These are phyloP conservation scores for Conus betulinus DNA, from an alignment of 1,140 invertebrate genomes.

Conservation along the genomic window DNA sequence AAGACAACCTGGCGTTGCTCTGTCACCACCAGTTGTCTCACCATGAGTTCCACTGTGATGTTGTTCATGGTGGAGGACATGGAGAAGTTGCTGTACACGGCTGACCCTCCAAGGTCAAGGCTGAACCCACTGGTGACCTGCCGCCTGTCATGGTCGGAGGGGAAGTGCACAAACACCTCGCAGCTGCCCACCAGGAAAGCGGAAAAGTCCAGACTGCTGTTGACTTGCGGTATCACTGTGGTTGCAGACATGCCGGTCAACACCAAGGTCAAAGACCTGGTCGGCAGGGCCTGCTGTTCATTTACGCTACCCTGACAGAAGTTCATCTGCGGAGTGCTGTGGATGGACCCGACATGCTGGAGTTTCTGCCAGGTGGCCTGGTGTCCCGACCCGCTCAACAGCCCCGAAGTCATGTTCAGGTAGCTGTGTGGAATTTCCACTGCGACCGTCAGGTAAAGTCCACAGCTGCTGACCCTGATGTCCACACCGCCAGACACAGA, in stretches of 20 bases:
- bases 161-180: slow-evolving; percentile 50
- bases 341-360: slow-evolving; percentile 32
- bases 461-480: slow-evolving; percentile 39
- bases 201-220: slow-evolving; percentile 18
- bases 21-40: slow-evolving; percentile 38
- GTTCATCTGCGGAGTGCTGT: slow-evolving; percentile 16
- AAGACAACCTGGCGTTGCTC: slow-evolving; percentile 49
- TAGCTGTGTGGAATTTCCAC: slow-evolving; percentile 30
- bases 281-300: slow-evolving; percentile 1
- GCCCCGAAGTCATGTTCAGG: slow-evolving; percentile 33
- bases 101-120: slow-evolving; percentile 46
- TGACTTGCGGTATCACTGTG: neutral
- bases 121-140: slow-evolving; percentile 49
- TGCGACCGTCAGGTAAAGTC: slow-evolving; percentile 42
- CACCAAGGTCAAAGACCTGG: neutral
- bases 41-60: slow-evolving; percentile 52
- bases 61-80: slow-evolving; percentile 30
- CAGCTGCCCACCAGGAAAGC: slow-evolving; percentile 39
- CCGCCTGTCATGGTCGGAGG: slow-evolving; percentile 29
- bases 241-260: neutral
- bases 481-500: slow-evolving; percentile 26
- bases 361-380: slow-evolving; percentile 30
- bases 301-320: slow-evolving; percentile 22
- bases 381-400: slow-evolving; percentile 45
- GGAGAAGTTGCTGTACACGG: slow-evolving; percentile 46